Evolutionary conservation across 2,888 invertebrate species (phyloP).

Genomic region (Empis livida): DNA sequence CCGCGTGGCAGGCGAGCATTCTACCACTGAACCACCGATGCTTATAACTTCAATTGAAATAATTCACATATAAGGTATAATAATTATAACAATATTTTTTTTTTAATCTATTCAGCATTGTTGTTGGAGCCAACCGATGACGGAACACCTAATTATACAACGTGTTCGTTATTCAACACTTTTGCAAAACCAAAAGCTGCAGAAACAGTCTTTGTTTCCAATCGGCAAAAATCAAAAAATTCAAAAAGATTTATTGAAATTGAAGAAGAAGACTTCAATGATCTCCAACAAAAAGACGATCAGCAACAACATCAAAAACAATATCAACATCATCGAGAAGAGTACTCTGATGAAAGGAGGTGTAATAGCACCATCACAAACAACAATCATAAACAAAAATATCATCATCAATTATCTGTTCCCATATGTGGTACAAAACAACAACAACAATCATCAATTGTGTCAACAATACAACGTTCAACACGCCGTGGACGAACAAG

Average conservation of each 20-base stretch:
- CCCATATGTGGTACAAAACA: background rate
- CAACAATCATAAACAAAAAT: background rate
- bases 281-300: background rate
- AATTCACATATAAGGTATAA: background rate
- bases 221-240: background rate
- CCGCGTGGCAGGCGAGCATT: conserved; percentile 3
- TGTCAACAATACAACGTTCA: background rate
- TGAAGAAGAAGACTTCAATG: conserved; percentile 1
- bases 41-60: background rate
- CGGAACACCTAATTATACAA: background rate
- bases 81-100: background rate
- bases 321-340: background rate
- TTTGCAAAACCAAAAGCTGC: background rate
- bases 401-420: background rate
- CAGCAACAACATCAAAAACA: background rate
- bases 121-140: conserved; percentile 2
- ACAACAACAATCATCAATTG: background rate
- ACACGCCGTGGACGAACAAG: background rate
- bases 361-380: background rate
- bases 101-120: background rate
- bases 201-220: background rate
- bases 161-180: background rate
- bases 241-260: background rate
- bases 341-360: background rate
- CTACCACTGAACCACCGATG: conserved; percentile 3